Evolutionary conservation across 53 echinoderm and acorn worm species (phyloP), one percentile per base, ranked within the genome.

Genomic region (Holothuria scabra): DNA sequence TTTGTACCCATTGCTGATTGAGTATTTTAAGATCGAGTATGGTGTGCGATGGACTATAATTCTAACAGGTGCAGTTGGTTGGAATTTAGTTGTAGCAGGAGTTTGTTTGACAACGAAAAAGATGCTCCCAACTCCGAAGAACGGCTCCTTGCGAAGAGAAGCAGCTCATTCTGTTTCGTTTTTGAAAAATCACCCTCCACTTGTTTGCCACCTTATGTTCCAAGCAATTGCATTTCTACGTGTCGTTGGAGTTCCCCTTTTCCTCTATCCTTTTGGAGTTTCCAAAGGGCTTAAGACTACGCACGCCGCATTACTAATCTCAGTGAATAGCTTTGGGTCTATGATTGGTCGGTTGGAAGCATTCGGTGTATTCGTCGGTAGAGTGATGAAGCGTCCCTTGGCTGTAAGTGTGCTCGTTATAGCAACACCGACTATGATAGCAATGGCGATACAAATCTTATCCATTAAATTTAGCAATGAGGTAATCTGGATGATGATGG

Each of bases 1-100:
- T 12, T 28, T 16, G 10, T 76, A 30, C 28, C 76, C 76, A 29
- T 16, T 52, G 22, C 16, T 76, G 12, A 6, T 76, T 23, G 29
- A 30, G 8, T 52, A 56, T 30, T 52, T 76, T 11, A 29, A 56
- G 37, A 10, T 52, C 52, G 26, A 14, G 18, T 76, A 76, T 55
- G 76, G 76, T 7, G 20, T 76, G n/a, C 56, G 76, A 48, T 76
- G 76, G 76, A 26, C 76, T 3, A 25, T 76, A 8, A 25, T 76
- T 29, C 28, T 76, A 2, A 49, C 29, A 23, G 76, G 76, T 22
- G 76, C 76, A 11, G 16, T 76, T 18, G 20, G 49, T 16, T 52
- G 24, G 52, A 9, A 76, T 56, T n/a, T 76, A 25, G 41, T 76
- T 29, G 28, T 26, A 1, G 55, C 23, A 9, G 76, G 76, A 22